Conservation (phyloP, 2,797 vertebrate genomes). For the Typhlichthys subterraneus region DNA sequence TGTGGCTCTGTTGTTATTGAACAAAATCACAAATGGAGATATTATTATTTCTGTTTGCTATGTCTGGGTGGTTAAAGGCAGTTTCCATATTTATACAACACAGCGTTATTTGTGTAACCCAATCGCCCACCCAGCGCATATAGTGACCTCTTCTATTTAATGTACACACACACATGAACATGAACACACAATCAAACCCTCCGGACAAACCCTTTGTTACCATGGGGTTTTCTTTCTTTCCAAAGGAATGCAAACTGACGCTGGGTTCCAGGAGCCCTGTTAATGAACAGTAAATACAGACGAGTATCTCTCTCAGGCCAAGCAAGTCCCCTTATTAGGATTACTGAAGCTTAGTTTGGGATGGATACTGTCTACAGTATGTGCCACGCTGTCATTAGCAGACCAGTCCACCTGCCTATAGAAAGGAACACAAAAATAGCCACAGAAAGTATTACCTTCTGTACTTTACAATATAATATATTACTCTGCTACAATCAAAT, state of each 20-base stretch:
- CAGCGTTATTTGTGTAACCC: slow-evolving; percentile 45
- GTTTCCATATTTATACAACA: slow-evolving; percentile 46
- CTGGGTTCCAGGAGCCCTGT: slow-evolving; percentile 47
- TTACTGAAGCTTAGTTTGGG: slow-evolving; percentile 68
- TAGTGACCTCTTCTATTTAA: too few species aligned
- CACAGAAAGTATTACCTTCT: slow-evolving; percentile 53
- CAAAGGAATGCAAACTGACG: slow-evolving; percentile 61
- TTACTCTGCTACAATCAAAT: too few species aligned
- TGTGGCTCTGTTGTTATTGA: slow-evolving; percentile 19
- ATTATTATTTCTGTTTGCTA: slow-evolving; percentile 28
- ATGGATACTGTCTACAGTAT: slow-evolving; percentile 74
- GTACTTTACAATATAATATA: slow-evolving; percentile 17
- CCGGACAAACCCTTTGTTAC: slow-evolving; percentile 23
- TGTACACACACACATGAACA: neutral
- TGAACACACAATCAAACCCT: slow-evolving; percentile 7
- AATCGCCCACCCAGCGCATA: slow-evolving; percentile 1
- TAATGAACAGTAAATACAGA: slow-evolving; percentile 78
- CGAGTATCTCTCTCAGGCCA: slow-evolving; percentile 66
- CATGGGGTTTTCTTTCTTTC: slow-evolving; percentile 38
- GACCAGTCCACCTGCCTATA: slow-evolving; percentile 39
- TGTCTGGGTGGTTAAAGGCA: too few species aligned
- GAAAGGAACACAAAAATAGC: slow-evolving; percentile 50
- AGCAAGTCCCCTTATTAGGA: slow-evolving; percentile 74
- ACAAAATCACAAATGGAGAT: slow-evolving; percentile 17
- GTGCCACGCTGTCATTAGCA: slow-evolving; percentile 73